Evolutionary conservation across 2,888 invertebrate genomes (phyloP), one percentile per base, ranked within the genome.

Genomic region (Podabrus alpinus): DNA sequence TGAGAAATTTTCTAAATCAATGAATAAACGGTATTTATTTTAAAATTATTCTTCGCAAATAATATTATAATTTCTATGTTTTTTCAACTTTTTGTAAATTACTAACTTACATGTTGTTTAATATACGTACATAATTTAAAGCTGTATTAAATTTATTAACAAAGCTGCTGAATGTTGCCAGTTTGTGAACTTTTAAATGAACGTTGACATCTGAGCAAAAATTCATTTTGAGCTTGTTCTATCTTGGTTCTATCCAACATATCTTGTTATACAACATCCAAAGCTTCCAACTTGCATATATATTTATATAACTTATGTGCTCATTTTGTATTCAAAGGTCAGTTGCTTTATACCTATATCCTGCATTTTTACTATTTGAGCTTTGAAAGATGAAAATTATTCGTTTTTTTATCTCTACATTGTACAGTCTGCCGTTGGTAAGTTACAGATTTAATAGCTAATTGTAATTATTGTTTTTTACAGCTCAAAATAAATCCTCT

Each of bases 401-500:
- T 45, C 7, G n/a, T 45, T 45, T 1, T 2, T 45, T n/a, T n/a
- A 45, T 45, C n/a, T 9, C n/a, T n/a, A n/a, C 45, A 45, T n/a
- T 45, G 45, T 45, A n/a, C 45, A n/a, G 45, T n/a, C 45, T n/a
- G 13, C 45, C 45, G 5, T 45, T 45, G n/a, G 45, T 45, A 45
- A 45, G 4, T 45, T n/a, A 5, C n/a, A n/a, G n/a, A 45, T 45
- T 45, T 9, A 45, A 45, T 45, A 13, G 13, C 45, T 45, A 45
- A 45, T 45, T 45, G 4, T 16, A 66, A 66, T 19, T 69, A 24
- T 71, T 62, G n/a, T n/a, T 71, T 73, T 25, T 90, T 92, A 79
- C 90, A 94, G 92, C 87, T 92, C 73, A 89, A 90, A 81, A 93
- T 94, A 86, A 93, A 93, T 84, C 95, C 95, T 0, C 89, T 92